Conservation (phyloP, 64 coral and sea anemone genomes). For the Montipora efflorescens region DNA sequence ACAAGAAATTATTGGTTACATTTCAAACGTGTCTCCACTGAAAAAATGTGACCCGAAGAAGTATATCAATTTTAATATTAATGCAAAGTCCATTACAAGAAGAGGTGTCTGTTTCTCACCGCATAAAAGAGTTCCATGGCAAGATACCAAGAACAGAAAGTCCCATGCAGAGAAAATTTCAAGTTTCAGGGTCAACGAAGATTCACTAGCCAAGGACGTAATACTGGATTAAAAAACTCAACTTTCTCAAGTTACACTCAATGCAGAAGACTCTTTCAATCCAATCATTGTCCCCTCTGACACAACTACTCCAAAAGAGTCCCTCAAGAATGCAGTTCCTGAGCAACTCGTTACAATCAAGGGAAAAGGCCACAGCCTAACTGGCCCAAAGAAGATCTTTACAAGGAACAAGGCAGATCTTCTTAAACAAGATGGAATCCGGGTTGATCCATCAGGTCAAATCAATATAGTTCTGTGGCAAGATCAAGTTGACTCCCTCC, state of each 20-base stretch:
- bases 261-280: slow-evolving; percentile 40
- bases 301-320: slow-evolving; percentile 12
- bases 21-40: slow-evolving; percentile 66
- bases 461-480: no score
- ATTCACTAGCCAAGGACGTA: slow-evolving; percentile 25
- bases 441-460: no score
- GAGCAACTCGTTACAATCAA: slow-evolving; percentile 67
- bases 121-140: slow-evolving; percentile 27
- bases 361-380: slow-evolving; percentile 42
- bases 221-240: slow-evolving; percentile 47
- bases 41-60: slow-evolving; percentile 45
- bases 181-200: slow-evolving; percentile 47
- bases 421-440: no score
- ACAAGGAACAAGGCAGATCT: no score
- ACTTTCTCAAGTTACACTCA: slow-evolving; percentile 21
- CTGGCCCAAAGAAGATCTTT: slow-evolving; percentile 38
- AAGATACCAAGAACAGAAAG: no score
- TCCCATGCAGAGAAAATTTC: no score
- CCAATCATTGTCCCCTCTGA: slow-evolving; percentile 30
- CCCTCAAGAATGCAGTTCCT: slow-evolving; percentile 59
- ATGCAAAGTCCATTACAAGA: slow-evolving; percentile 38
- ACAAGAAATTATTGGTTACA: slow-evolving; percentile 54
- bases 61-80: slow-evolving; percentile 67
- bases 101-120: slow-evolving; percentile 77
- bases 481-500: no score